Evolutionary conservation across 2,888 invertebrate species (phyloP), one percentile per base, ranked within the genome.

Genomic region (Melipona beecheii): DNA sequence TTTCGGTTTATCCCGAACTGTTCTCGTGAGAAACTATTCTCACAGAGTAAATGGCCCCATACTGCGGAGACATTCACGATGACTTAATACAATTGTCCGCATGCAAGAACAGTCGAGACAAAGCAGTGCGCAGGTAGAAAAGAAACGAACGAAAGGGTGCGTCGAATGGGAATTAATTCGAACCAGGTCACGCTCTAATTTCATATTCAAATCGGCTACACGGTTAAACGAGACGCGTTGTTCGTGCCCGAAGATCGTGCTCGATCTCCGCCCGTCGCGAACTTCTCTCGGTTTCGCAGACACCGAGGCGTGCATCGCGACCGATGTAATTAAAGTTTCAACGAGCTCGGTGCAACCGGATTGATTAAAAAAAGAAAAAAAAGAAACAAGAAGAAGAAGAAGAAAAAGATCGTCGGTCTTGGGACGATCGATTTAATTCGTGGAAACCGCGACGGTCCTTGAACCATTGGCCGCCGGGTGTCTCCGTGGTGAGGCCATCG

Each of bases 371-470:
- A 62, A 31, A 62, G 66, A 60, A 31, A 43, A 43, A 43, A 66
- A 79, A 43, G 72, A 60, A 31, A 31, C 1, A 31, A 71, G 54
- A n/a, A 43, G 2, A 2, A 11, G 43, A 43, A 43, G 43, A 43
- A 43, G 43, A 11, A 43, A 43, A 43, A 43, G 43, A 31, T 50
- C 52, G 21, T 0, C 58, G n/a, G 31, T 49, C 56, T n/a, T 5
- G 49, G 71, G 68, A 58, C 56, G 82, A 81, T 83, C 75, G 78
- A 78, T 85, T 87, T 81, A 71, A 75, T 66, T 79, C 71, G 71
- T 75, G 77, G 81, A 83, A 78, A 68, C 74, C 24, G 31, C 71
- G 56, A 64, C 31, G 75, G 85, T 81, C 78, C 76, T 81, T 83
- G 83, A 87, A 85, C 87, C 74, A 24, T 19, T 60, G 68, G 31